These are phyloP conservation scores for Semnopithecus entellus DNA, from an alignment of 2,113 vertebrate species.

Conservation along the genomic window DNA sequence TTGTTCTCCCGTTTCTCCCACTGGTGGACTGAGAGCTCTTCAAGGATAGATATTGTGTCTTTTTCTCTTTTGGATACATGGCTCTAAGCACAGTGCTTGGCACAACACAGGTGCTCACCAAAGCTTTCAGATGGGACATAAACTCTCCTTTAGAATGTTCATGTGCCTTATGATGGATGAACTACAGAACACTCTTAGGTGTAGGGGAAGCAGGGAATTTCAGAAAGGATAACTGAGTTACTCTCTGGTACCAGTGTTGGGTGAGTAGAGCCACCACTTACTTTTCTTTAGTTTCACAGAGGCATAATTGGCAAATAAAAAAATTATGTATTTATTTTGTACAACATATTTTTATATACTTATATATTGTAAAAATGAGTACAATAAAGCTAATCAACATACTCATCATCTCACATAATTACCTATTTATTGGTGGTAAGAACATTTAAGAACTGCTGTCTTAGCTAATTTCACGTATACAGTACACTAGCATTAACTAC, in stretches of 20 bases:
- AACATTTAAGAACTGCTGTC: background rate
- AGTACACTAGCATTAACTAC: background rate
- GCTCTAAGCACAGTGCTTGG: background rate
- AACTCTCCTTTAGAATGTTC: background rate
- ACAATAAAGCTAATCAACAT: background rate
- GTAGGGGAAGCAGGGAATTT: background rate
- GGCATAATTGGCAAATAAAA: background rate
- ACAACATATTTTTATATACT: background rate
- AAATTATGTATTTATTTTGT: background rate
- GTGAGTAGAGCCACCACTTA: background rate
- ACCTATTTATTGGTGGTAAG: background rate
- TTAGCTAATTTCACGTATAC: background rate
- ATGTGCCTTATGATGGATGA: fast-evolving
- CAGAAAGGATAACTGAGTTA: background rate
- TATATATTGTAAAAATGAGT: background rate
- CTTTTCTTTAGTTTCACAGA: background rate
- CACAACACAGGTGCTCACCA: background rate
- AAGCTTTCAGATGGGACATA: background rate
- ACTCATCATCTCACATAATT: background rate
- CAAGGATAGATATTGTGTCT: background rate
- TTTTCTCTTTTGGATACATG: background rate
- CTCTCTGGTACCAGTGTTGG: background rate
- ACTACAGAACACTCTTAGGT: background rate
- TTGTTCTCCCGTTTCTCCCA: background rate
- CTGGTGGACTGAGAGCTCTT: background rate